These are phyloP conservation scores for Epinephelus fuscoguttatus DNA, from an alignment of 2,113 vertebrate species.

Conservation along the genomic window DNA sequence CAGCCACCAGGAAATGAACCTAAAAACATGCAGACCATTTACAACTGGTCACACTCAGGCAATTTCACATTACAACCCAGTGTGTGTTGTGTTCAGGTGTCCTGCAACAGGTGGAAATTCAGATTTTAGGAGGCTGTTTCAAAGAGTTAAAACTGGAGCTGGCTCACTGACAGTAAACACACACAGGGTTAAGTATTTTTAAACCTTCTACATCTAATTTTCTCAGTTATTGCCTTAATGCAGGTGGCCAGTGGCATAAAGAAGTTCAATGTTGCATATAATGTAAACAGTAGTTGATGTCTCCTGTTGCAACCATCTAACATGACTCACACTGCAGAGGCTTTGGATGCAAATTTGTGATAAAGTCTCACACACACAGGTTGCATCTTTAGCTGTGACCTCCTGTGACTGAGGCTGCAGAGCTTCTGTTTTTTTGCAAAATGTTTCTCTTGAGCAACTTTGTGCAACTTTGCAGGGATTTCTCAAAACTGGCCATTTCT, in stretches of 20 bases:
- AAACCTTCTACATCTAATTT: neutral
- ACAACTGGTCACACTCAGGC: neutral
- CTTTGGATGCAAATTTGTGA: neutral
- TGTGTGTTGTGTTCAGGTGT: neutral
- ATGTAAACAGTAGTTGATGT: neutral
- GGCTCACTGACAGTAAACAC: neutral
- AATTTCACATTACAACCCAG: neutral
- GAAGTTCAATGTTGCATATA: neutral
- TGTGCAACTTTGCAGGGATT: conserved; percentile 25
- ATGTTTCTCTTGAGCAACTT: conserved; percentile 40
- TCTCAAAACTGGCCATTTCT: conserved; percentile 27
- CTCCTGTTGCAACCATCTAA: neutral
- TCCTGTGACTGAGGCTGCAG: neutral
- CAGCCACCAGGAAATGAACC: neutral
- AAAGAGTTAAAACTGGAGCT: neutral
- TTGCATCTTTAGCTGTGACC: neutral
- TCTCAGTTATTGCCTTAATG: neutral
- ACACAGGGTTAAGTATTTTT: neutral
- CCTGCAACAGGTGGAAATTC: neutral
- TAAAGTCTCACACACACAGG: neutral
- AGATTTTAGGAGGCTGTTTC: neutral
- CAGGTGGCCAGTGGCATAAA: neutral
- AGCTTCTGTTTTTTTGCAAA: neutral
- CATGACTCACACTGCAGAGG: neutral
- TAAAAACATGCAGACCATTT: conserved; percentile 6